Evolutionary conservation across 2,888 invertebrate species (phyloP), one percentile per base, ranked within the genome.

Genomic region (Rhingia campestris): DNA sequence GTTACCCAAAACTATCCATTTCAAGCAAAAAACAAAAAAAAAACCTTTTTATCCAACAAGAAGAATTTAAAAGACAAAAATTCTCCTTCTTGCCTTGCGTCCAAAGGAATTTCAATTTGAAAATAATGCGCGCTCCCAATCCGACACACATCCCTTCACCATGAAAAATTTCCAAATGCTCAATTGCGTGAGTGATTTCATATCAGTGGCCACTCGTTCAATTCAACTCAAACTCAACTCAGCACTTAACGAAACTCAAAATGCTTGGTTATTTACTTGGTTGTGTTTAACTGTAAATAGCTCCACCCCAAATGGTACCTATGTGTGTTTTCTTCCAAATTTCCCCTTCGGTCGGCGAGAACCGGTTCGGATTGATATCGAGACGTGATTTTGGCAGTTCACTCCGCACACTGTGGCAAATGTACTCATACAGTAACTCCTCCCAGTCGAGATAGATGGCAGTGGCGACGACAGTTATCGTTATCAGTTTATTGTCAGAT

Each of bases 401-500:
- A 47, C 45, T 67, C 35, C 70, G 58, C 56, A 49, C 58, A 70
- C 54, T 39, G 6, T 35, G 75, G 51, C 54, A 51, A 56, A 72
- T 5, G 53, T 9, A 47, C 45, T 51, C n/a, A 32, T 45, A 41
- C 4, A 43, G 39, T 79, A 82, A 82, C 82, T 82, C 82, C 82
- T 82, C 82, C 82, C 82, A 41, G 58, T 69, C 53, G 58, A 59
- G 69, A 80, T 75, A 80, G 84, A 84, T 84, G 80, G 80, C 70
- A 70, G 84, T 66, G 59, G 74, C 74, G 64, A 74, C 79, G 54
- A 75, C 73, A 79, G 64, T 73, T 54, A 66, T 84, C 64, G 69
- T 80, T 80, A 84, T 80, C 84, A 84, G 69, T 80, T 84, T 84
- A 69, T 67, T 82, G 77, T 79, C 54, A 59, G 70, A 59, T 84